Evolutionary conservation across 2,113 vertebrate genomes (phyloP).

Genomic region (Macheiramphus alcinus): DNA sequence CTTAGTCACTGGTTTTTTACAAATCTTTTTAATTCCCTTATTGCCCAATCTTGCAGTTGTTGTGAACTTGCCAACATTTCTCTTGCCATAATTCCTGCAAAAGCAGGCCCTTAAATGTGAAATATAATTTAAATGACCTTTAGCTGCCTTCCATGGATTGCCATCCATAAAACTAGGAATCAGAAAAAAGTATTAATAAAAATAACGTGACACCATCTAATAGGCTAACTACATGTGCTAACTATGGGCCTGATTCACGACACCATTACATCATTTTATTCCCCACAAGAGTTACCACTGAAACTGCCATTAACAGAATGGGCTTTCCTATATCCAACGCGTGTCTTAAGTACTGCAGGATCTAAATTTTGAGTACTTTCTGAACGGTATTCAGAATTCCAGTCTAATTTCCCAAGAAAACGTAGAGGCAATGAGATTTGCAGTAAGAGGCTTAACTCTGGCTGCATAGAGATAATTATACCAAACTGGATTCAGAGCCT

Average conservation of each 20-base stretch:
- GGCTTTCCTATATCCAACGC: neutral
- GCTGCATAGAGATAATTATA: neutral
- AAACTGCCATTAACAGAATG: neutral
- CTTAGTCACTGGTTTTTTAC: constrained; percentile 37
- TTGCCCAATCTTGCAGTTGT: constrained; percentile 46
- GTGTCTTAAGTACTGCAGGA: neutral
- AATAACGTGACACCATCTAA: neutral
- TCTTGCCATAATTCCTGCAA: constrained; percentile 29
- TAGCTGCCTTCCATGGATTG: neutral
- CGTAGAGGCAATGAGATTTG: neutral
- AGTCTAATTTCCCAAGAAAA: neutral
- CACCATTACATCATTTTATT: neutral
- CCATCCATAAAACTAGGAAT: neutral
- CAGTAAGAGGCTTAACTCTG: neutral
- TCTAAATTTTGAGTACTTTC: neutral
- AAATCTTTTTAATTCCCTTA: constrained; percentile 48
- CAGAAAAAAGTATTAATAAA: neutral
- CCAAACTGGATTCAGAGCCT: neutral
- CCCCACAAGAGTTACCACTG: neutral
- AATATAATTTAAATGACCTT: constrained; percentile 4
- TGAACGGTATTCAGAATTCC: neutral
- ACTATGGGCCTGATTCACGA: neutral
- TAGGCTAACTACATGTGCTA: neutral
- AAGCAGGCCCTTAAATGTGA: neutral
- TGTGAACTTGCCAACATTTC: constrained; percentile 11